Base-by-base conservation (phyloP, 2,888 invertebrate species). In the Agrochola circellaris region DNA sequence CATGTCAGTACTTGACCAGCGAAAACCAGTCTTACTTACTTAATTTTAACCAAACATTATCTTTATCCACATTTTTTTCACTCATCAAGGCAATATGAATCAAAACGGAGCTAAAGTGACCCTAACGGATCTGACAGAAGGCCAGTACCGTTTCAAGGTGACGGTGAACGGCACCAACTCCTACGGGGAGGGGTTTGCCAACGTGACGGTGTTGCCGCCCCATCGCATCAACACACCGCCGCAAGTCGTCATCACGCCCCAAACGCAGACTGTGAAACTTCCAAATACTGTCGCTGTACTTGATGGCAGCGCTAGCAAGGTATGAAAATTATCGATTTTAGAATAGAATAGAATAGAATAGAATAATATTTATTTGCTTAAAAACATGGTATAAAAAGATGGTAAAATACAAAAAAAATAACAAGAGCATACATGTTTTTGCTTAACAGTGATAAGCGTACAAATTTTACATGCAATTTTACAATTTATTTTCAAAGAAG, bases 241-340 rank as follows among this genome's bases (percentile, higher is more conserved):
- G 0, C 97, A 98, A 78, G 99, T 99, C 1, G 97, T 99, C 62
- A 99, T 99, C 86, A 98, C 98, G 4, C 99, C 99, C 0, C 97
- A 98, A 6, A 97, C 98, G 58, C 99, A 99, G 94, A 98, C 98
- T 15, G 98, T 99, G 13, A 98, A 99, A 89, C 97, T 99, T 85
- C 99, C 99, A 0, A 99, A 99, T 88, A 98, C 98, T 0, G 98
- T 98, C 64, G 99, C 99, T 0, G 98, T 99, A 48, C 97, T 99
- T 48, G 99, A 99, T 94, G 99, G 98, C 0, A 98, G 98, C 89
- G 97, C 97, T 58, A 98, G 97, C 89, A 97, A 97, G 94, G 97
- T 96, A 91, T 70, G 48, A 45, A 64, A 23, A 30, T 0, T 51
- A 30, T 23, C 11, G 0, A 34, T 34, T n/a, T 7, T 11, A n/a